Evolutionary conservation across 2,113 vertebrate genomes (phyloP).

Genomic region (Mesembrinibis cayennensis): DNA sequence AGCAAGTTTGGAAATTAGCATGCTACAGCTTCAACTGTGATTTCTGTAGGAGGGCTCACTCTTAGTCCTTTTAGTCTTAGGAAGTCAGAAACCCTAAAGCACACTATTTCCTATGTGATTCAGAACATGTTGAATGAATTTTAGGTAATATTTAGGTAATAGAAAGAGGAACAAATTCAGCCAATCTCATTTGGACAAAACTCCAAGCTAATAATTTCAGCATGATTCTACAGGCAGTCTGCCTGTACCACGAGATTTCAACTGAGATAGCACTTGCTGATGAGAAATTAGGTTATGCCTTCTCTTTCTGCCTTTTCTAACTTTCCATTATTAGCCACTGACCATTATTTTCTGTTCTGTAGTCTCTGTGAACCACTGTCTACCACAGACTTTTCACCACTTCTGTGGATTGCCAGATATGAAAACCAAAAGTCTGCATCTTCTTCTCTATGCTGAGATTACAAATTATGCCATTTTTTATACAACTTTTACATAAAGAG

Average conservation of each 20-base stretch:
- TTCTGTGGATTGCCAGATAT: background rate
- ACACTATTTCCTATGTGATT: background rate
- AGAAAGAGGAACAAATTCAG: background rate
- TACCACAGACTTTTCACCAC: background rate
- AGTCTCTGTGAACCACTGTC: background rate
- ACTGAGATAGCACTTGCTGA: background rate
- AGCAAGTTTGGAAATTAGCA: background rate
- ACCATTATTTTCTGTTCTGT: background rate
- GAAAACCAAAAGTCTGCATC: background rate
- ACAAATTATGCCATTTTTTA: background rate
- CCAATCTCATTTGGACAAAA: background rate
- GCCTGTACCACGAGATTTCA: background rate
- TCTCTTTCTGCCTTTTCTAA: background rate
- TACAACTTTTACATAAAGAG: background rate
- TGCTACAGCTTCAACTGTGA: background rate
- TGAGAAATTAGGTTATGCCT: background rate
- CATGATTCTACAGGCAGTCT: background rate
- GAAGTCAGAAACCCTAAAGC: background rate
- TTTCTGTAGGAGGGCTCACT: background rate
- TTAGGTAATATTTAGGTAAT: background rate
- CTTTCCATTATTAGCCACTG: background rate
- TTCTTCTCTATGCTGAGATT: background rate
- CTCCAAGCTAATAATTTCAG: background rate
- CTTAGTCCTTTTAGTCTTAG: background rate
- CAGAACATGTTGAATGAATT: background rate